Conservation (phyloP, 2,113 vertebrate genomes). For the Chamaea fasciata region DNA sequence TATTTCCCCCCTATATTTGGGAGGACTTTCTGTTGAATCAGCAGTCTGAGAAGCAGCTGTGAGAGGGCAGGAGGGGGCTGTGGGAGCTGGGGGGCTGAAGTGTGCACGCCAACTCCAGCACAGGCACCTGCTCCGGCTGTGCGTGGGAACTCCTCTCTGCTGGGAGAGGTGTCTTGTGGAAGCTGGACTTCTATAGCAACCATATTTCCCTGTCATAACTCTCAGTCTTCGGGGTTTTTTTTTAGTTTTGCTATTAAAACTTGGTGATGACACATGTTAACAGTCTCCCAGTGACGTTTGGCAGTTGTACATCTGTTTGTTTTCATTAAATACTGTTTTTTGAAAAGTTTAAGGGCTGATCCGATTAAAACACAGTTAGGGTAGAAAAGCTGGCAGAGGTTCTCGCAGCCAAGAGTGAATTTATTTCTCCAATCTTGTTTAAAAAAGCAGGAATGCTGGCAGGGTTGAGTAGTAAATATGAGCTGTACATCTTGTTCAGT, state of each 20-base stretch:
- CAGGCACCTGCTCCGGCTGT: fast-evolving
- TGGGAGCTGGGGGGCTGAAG: neutral
- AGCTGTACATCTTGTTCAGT: conserved; percentile 3
- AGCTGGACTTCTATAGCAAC: conserved; percentile 22
- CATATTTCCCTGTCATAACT: neutral
- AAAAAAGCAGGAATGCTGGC: conserved; percentile 5
- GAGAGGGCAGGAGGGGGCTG: neutral
- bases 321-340: conserved; percentile 35
- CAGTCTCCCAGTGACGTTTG: neutral
- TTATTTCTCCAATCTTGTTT: conserved; percentile 37
- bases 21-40: neutral
- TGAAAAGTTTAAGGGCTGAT: conserved; percentile 9
- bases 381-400: conserved; percentile 24
- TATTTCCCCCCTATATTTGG: fast-evolving
- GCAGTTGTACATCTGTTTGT: conserved; percentile 37
- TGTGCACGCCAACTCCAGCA: fast-evolving
- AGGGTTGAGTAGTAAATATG: conserved; percentile 15
- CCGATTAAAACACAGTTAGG: conserved; percentile 17
- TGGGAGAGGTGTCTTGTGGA: neutral
- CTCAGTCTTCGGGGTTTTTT: neutral
- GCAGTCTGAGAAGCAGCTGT: neutral
- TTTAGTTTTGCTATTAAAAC: conserved; percentile 21
- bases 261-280: conserved; percentile 27
- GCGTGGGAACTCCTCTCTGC: neutral
- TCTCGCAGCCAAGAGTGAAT: conserved; percentile 22